Conservation (phyloP, 2,113 vertebrate genomes). For the Tichodroma muraria region DNA sequence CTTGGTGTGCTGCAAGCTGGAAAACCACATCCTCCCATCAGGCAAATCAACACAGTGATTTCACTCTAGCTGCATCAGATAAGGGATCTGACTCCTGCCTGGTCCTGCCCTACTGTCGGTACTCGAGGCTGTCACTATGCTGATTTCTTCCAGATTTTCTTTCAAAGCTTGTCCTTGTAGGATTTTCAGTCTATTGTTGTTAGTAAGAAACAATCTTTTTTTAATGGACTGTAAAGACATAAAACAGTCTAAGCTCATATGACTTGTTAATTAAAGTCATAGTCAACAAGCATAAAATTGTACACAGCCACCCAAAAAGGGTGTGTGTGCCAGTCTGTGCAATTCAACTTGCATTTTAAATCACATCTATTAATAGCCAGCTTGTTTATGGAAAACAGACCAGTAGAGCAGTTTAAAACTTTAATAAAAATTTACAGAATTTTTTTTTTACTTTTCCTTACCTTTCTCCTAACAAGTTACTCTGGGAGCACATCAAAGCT, state of each 20-base stretch:
- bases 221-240: not conserved
- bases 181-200: not conserved
- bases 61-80: not conserved
- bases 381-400: not conserved
- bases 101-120: fast-evolving
- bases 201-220: not conserved
- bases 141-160: not conserved
- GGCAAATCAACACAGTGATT: not conserved
- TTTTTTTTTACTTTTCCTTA: not conserved
- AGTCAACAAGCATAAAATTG: not conserved
- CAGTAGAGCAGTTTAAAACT: not conserved
- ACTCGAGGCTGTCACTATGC: not conserved
- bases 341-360: not conserved
- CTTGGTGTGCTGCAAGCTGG: fast-evolving
- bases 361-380: not conserved
- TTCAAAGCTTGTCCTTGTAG: not conserved
- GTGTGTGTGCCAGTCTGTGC: not conserved
- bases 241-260: not conserved
- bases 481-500: not conserved
- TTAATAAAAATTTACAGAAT: not conserved
- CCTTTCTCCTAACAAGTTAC: not conserved
- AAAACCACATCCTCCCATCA: not conserved
- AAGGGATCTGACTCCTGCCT: not conserved
- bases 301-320: not conserved
- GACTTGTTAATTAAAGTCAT: not conserved